Evolutionary conservation across 2,888 invertebrate species (phyloP).

Genomic region (Drosophila mimetica): DNA sequence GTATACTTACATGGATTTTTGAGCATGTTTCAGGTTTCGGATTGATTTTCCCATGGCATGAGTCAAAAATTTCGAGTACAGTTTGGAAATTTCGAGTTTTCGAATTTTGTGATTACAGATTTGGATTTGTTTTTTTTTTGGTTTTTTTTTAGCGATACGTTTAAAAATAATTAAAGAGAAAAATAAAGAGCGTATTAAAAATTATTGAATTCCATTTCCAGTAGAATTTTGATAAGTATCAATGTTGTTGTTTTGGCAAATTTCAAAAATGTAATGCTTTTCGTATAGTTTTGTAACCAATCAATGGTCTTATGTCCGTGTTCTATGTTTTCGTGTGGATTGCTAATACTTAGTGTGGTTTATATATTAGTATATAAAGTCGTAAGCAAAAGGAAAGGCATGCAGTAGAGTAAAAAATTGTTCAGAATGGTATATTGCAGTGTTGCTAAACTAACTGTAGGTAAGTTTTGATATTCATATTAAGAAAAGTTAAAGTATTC

Average conservation of each 20-base stretch:
- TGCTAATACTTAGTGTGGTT: constrained; percentile 59
- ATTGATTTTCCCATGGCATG: constrained; percentile 49
- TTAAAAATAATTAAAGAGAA: constrained; percentile 80
- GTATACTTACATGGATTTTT: constrained; percentile 67
- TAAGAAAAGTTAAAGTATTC: constrained; percentile 10
- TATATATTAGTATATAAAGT: constrained; percentile 40
- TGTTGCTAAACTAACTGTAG: constrained; percentile 34
- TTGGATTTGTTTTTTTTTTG: constrained; percentile 50
- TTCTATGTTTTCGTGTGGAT: constrained; percentile 22
- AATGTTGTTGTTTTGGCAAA: constrained; percentile 49
- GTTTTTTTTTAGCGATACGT: constrained; percentile 76
- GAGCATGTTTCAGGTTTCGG: constrained; percentile 35
- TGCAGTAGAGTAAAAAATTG: constrained; percentile 36
- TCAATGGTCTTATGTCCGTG: constrained; percentile 50
- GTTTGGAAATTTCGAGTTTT: constrained; percentile 54
- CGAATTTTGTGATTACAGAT: constrained; percentile 66
- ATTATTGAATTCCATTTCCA: constrained; percentile 72
- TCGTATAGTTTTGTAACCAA: constrained; percentile 46
- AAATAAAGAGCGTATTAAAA: constrained; percentile 77
- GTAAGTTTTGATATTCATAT: constrained; percentile 13
- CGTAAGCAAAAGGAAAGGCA: constrained; percentile 42
- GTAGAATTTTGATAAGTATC: constrained; percentile 60
- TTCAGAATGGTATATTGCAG: constrained; percentile 31
- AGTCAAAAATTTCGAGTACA: constrained; percentile 67
- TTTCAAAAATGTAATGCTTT: constrained; percentile 59